Evolutionary conservation across 2,888 invertebrate species (phyloP).

Genomic region (Homarus gammarus): DNA sequence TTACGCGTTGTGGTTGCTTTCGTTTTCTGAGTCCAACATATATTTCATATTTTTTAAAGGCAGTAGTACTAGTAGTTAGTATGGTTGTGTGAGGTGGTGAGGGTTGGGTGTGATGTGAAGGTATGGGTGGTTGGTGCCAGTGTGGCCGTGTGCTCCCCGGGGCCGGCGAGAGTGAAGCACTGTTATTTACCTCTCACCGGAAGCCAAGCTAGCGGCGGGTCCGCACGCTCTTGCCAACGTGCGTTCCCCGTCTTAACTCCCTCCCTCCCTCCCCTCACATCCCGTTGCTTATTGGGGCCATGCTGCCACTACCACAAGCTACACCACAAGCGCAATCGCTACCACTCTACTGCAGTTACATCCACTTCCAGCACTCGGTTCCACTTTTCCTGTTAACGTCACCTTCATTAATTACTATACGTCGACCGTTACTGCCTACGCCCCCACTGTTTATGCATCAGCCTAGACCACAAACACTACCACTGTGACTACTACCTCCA

Average conservation of each 20-base stretch:
- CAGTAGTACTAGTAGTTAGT: no score
- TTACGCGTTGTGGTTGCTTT: no score
- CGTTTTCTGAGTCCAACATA: no score
- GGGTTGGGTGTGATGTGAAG: background rate
- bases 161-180: conserved; percentile 32
- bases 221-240: conserved; percentile 28
- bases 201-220: conserved; percentile 36
- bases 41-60: no score
- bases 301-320: background rate
- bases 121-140: background rate
- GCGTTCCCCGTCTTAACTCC: conserved; percentile 11
- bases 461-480: background rate
- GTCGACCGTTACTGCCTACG: background rate
- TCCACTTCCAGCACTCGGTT: background rate
- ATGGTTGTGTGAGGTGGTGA: background rate
- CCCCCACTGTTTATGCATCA: background rate
- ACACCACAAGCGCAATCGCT: background rate
- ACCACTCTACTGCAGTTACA: background rate
- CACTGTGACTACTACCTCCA: background rate
- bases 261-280: background rate
- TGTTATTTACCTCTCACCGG: conserved; percentile 47
- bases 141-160: conserved; percentile 2
- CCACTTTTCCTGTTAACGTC: no score
- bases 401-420: no score
- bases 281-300: no score